These are phyloP conservation scores for Coptodon bakossiorum DNA, from an alignment of 2,113 vertebrate genomes.

Conservation along the genomic window DNA sequence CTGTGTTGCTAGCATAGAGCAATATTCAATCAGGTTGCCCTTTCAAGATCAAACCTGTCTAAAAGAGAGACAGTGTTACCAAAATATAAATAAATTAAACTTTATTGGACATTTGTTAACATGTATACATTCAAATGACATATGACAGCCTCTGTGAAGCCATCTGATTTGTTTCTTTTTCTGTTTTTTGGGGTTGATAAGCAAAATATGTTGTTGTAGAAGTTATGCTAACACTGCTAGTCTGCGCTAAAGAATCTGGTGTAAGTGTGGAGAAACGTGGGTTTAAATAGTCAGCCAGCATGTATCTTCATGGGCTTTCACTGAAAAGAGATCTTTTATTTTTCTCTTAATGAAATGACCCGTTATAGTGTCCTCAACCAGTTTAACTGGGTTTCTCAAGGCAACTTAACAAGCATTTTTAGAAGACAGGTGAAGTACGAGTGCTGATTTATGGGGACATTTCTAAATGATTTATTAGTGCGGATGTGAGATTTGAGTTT, in stretches of 20 bases:
- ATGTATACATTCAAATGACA: neutral
- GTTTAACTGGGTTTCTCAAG: conserved; percentile 34
- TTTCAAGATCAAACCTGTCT: neutral
- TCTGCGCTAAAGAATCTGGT: conserved; percentile 30
- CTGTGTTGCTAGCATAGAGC: neutral
- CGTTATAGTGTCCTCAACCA: conserved; percentile 19
- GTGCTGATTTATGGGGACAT: neutral
- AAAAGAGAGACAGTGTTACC: neutral
- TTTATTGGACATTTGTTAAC: neutral
- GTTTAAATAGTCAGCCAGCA: conserved; percentile 29
- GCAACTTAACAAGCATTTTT: neutral
- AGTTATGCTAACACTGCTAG: conserved; percentile 24
- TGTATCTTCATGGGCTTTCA: conserved; percentile 42
- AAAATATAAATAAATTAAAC: neutral
- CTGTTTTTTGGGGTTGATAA: neutral
- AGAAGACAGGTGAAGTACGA: neutral
- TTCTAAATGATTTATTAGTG: neutral
- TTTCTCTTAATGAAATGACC: conserved; percentile 41
- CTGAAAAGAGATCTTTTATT: conserved; percentile 4
- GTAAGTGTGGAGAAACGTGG: neutral
- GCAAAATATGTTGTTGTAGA: neutral
- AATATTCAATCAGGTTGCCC: neutral
- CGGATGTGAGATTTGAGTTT: conserved; percentile 43
- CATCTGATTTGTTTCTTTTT: neutral
- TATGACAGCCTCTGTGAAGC: neutral